A percentile compares a stretch with the other conserved stretches of the same genome.
These are phyloP conservation scores for Matsumyia berberina DNA, from an alignment of 2,888 invertebrate species.

Conservation along the genomic window DNA sequence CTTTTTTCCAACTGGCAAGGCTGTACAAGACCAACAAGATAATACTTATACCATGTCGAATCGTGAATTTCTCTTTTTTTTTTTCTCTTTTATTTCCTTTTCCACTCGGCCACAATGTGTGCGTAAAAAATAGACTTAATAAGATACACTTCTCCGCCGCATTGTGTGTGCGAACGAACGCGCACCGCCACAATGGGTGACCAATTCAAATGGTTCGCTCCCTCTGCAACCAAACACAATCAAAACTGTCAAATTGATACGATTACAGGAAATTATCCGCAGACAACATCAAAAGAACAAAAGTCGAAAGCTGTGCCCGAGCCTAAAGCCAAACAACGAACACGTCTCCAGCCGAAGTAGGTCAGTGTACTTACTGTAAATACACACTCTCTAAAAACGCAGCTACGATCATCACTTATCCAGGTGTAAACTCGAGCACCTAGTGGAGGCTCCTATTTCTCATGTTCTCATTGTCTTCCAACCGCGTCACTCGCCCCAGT, in stretches of 20 bases:
- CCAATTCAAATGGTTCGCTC: too few species aligned
- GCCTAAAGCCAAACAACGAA: background rate
- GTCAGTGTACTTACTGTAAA: background rate
- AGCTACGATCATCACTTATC: background rate
- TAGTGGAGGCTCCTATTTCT: conserved; percentile 31
- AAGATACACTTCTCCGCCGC: background rate
- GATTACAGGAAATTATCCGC: conserved; percentile 1
- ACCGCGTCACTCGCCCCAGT: conserved; percentile 10
- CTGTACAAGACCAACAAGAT: too few species aligned
- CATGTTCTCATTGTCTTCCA: conserved; percentile 53
- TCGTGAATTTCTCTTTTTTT: background rate
- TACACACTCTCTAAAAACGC: background rate
- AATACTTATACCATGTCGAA: background rate
- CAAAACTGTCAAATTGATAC: conserved; percentile 2
- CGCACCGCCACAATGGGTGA: background rate
- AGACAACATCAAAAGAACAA: background rate
- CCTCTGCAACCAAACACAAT: background rate
- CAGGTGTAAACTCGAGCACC: conserved; percentile 33
- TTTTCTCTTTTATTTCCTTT: background rate
- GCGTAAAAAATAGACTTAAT: background rate
- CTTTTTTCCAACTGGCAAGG: background rate
- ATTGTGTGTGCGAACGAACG: background rate
- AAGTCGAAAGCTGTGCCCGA: background rate
- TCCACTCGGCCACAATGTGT: background rate
- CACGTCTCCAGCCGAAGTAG: background rate